Percentiles rank a stretch among this genome's conserved stretches.
phyloP scores from a whole-genome alignment of 2,113 vertebrate species.

The Crotalus tigris region DNA sequence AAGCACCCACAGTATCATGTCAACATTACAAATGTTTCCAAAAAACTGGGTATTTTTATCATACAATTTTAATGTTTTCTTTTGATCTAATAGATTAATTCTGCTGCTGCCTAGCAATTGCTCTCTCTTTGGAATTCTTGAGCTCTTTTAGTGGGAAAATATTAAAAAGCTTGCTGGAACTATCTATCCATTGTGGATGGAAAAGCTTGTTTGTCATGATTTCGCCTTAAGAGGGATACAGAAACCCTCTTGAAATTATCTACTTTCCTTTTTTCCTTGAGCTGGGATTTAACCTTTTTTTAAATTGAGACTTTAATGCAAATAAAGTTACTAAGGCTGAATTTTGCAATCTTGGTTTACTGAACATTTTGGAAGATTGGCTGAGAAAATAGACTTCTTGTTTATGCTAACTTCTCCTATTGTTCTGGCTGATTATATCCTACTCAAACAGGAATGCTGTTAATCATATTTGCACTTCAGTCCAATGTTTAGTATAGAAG shows the following conservation, averaged over 20 bases:
- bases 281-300: slow-evolving; percentile 7
- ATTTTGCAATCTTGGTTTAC: background rate
- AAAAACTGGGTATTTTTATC: background rate
- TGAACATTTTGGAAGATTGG: slow-evolving; percentile 1
- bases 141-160: background rate
- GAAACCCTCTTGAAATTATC: background rate
- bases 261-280: background rate
- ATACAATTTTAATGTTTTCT: background rate
- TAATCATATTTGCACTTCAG: background rate
- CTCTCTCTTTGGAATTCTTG: background rate
- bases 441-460: background rate
- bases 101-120: background rate
- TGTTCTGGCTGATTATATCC: background rate
- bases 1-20: background rate
- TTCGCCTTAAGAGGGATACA: background rate
- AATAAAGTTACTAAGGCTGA: background rate
- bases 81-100: background rate
- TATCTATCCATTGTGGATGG: background rate
- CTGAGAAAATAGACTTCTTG: background rate
- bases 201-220: background rate
- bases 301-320: background rate
- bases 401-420: background rate
- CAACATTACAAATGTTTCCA: background rate
- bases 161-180: background rate
- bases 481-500: background rate